phyloP scores from a whole-genome alignment of 2,113 vertebrate species.

The Melozone crissalis region DNA sequence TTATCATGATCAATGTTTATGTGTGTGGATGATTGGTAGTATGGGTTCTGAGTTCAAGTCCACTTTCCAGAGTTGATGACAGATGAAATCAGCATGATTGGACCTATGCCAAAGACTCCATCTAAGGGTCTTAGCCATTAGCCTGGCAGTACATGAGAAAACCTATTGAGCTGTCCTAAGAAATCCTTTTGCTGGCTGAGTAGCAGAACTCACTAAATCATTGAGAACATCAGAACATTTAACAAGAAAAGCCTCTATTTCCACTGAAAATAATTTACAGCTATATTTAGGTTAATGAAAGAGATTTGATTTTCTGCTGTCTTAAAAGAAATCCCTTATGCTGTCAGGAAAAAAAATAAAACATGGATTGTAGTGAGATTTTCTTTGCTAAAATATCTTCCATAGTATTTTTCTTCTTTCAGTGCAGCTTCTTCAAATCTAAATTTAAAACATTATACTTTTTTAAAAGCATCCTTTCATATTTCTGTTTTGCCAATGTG shows the following conservation, averaged over 20 bases:
- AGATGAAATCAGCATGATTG: slow-evolving; percentile 14
- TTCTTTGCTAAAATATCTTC: neutral
- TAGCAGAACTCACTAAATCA: neutral
- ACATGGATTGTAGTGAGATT: neutral
- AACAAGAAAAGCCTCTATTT: slow-evolving; percentile 3
- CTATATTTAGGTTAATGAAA: slow-evolving; percentile 29
- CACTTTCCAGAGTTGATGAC: neutral
- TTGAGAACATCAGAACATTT: neutral
- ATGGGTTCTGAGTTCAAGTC: slow-evolving; percentile 1
- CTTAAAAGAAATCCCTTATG: neutral
- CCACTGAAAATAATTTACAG: slow-evolving; percentile 8
- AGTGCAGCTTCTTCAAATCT: neutral
- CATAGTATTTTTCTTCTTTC: neutral
- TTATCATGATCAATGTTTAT: neutral
- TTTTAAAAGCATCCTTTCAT: neutral
- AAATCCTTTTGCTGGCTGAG: neutral
- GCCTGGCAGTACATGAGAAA: neutral
- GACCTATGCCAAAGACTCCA: slow-evolving; percentile 1
- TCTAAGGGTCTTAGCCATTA: slow-evolving; percentile 37
- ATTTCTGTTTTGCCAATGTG: neutral
- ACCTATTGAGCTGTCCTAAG: neutral
- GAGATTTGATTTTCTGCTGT: slow-evolving; percentile 10
- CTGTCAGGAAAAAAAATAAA: neutral
- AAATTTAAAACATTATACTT: neutral
- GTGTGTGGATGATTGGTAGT: neutral